Evolutionary conservation across 2,113 vertebrate genomes (phyloP).

Genomic region (Ivindomyrus marchei): DNA sequence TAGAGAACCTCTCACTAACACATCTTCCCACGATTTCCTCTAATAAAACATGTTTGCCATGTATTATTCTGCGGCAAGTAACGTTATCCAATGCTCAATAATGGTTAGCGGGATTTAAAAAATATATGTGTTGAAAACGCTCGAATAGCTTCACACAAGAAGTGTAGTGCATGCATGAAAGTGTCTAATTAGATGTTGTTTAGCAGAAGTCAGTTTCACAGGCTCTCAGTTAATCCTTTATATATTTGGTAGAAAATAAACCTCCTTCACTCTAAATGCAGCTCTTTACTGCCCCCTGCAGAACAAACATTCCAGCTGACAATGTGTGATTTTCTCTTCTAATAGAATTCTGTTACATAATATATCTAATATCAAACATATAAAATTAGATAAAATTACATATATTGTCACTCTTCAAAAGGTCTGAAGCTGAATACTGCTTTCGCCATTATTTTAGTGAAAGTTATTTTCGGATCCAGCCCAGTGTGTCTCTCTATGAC

Average conservation of each 20-base stretch:
- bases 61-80: neutral
- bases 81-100: neutral
- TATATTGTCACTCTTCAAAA: neutral
- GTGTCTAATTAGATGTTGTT: neutral
- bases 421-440: neutral
- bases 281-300: constrained; percentile 17
- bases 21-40: neutral
- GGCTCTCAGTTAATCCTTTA: neutral
- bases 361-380: neutral
- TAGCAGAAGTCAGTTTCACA: neutral
- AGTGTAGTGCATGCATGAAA: neutral
- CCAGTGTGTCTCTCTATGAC: neutral
- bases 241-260: neutral
- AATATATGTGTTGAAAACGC: neutral
- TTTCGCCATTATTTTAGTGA: neutral
- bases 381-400: neutral
- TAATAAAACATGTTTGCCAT: neutral
- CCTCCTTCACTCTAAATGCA: neutral
- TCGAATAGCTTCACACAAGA: neutral
- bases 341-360: neutral
- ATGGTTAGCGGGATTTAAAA: neutral
- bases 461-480: neutral
- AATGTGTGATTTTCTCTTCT: neutral
- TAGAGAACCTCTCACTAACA: neutral
- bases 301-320: neutral